Conservation (phyloP, 2,888 invertebrate genomes). For the Craniophora ligustri region DNA sequence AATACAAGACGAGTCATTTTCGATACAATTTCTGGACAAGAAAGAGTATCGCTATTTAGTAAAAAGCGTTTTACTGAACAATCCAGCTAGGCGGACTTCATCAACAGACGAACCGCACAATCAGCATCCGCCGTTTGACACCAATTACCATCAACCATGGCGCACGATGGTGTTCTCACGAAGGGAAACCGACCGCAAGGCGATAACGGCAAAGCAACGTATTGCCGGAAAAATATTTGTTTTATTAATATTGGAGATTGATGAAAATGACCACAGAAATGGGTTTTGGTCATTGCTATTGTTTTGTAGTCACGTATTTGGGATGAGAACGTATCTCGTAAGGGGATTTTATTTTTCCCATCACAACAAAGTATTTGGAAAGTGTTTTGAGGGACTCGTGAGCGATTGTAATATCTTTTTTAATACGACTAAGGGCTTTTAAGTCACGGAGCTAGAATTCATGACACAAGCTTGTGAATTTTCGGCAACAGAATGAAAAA, state of each 20-base stretch:
- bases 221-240: conserved; percentile 57
- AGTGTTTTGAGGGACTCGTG: no score
- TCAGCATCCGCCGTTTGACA: conserved; percentile 69
- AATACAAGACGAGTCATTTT: no score
- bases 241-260: conserved; percentile 30
- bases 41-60: neutral
- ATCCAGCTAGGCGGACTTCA: conserved; percentile 47
- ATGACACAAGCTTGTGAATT: no score
- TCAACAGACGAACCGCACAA: conserved; percentile 66
- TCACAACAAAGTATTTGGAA: neutral
- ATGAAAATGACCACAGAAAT: conserved; percentile 47
- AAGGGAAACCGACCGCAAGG: conserved; percentile 71
- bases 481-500: no score
- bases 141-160: conserved; percentile 73
- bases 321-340: neutral
- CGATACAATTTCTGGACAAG: neutral
- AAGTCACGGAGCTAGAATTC: no score
- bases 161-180: conserved; percentile 78
- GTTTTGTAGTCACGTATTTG: neutral
- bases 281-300: conserved; percentile 24
- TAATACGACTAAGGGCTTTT: no score
- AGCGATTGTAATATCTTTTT: no score
- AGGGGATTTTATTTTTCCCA: neutral
- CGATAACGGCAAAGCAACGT: conserved; percentile 56
- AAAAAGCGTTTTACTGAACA: neutral